Percentiles rank a stretch among this genome's conserved stretches.
Conservation (phyloP, 2,888 invertebrate species). For the Mycalesis mineus region DNA sequence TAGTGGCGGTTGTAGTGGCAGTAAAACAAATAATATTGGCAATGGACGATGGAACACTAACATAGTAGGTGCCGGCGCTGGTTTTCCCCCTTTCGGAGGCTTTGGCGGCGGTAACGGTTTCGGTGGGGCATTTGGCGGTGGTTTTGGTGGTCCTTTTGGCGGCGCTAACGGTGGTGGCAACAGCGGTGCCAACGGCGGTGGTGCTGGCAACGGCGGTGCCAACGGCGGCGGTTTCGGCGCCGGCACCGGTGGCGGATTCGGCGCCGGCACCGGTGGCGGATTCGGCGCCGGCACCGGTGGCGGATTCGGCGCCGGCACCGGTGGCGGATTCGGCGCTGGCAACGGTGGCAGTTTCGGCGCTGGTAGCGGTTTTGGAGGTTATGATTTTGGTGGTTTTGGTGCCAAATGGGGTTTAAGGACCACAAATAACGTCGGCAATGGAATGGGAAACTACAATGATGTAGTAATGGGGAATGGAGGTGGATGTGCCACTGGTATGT, state of each 20-base stretch:
- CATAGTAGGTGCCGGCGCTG: not conserved
- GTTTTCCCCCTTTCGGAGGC: not conserved
- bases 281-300: not conserved
- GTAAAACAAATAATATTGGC: not conserved
- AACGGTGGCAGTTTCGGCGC: not conserved
- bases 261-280: not conserved
- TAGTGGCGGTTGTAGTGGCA: not conserved
- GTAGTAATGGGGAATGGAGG: not conserved
- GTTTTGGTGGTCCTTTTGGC: not conserved
- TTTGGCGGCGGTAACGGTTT: not conserved
- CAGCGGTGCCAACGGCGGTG: not conserved
- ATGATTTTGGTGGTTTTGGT: not conserved
- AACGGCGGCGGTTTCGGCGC: not conserved
- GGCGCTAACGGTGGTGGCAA: not conserved
- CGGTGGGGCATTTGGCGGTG: not conserved
- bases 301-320: not conserved
- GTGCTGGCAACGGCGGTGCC: not conserved
- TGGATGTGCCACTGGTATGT: not conserved
- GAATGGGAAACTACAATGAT: not conserved
- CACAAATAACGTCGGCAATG: not conserved
- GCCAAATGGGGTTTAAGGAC: not conserved
- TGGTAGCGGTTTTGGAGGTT: not conserved
- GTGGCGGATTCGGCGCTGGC: not conserved
- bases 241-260: not conserved
- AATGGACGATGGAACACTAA: not conserved